Conservation (phyloP, 2,888 invertebrate genomes). For the Apamea crenata region DNA sequence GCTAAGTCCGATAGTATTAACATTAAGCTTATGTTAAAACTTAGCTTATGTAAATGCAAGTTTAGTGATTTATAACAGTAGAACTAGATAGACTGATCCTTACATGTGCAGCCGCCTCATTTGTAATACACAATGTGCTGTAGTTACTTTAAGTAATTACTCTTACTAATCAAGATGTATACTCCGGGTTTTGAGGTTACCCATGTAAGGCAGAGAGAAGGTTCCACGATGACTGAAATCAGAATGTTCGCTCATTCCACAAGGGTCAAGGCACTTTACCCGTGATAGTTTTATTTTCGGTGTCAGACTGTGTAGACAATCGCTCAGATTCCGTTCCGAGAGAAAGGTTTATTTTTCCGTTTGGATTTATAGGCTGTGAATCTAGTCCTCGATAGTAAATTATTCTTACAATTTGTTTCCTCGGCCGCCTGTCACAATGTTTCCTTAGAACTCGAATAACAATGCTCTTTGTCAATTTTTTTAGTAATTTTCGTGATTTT, state of each 20-base stretch:
- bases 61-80: neutral
- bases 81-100: slow-evolving; percentile 7
- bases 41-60: neutral
- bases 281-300: slow-evolving; percentile 60
- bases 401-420: slow-evolving; percentile 58
- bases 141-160: slow-evolving; percentile 37
- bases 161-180: slow-evolving; percentile 32
- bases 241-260: slow-evolving; percentile 43
- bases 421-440: slow-evolving; percentile 35
- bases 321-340: slow-evolving; percentile 48
- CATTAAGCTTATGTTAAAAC: neutral
- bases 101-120: slow-evolving; percentile 1
- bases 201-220: slow-evolving; percentile 14
- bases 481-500: slow-evolving; percentile 18
- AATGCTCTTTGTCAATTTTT: slow-evolving; percentile 30
- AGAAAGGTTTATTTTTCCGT: slow-evolving; percentile 62
- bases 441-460: slow-evolving; percentile 33
- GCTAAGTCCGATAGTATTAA: neutral
- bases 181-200: slow-evolving; percentile 15
- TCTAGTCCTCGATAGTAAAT: slow-evolving; percentile 61
- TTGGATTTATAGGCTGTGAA: slow-evolving; percentile 62
- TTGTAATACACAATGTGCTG: slow-evolving; percentile 28
- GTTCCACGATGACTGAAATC: slow-evolving; percentile 29
- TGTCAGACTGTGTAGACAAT: slow-evolving; percentile 52
- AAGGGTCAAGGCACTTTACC: slow-evolving; percentile 49